These are phyloP conservation scores for Yponomeuta malinellus DNA, from an alignment of 2,888 invertebrate species.

Conservation along the genomic window DNA sequence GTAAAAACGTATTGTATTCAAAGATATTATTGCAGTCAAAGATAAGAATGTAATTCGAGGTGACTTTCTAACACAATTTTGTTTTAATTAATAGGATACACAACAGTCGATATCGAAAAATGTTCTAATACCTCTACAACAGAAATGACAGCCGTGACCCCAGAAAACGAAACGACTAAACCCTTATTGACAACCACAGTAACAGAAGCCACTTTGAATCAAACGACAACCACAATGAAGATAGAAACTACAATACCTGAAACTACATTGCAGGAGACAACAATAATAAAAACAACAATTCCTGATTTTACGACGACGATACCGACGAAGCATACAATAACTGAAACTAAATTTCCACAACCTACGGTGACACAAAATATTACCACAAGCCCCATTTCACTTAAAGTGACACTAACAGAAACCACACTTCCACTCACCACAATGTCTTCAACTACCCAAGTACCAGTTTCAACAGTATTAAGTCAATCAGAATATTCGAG, in stretches of 20 bases:
- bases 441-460: constrained; percentile 16
- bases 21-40: not conserved
- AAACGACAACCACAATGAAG: not conserved
- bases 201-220: not conserved
- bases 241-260: not conserved
- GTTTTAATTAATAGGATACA: constrained; percentile 34
- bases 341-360: no score
- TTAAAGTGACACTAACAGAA: not conserved
- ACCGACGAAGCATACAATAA: no score
- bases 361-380: no score
- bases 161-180: not conserved
- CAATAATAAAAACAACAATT: not conserved
- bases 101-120: constrained; percentile 26
- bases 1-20: not conserved
- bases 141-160: no score
- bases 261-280: constrained; percentile 12
- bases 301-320: no score
- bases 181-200: not conserved
- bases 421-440: not conserved
- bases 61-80: not conserved
- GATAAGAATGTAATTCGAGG: no score
- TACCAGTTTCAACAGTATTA: not conserved
- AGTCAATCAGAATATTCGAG: not conserved
- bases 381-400: not conserved
- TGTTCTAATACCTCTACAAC: constrained; percentile 5